Conservation (phyloP, 2,113 vertebrate species). For the Clinocottus analis region DNA sequence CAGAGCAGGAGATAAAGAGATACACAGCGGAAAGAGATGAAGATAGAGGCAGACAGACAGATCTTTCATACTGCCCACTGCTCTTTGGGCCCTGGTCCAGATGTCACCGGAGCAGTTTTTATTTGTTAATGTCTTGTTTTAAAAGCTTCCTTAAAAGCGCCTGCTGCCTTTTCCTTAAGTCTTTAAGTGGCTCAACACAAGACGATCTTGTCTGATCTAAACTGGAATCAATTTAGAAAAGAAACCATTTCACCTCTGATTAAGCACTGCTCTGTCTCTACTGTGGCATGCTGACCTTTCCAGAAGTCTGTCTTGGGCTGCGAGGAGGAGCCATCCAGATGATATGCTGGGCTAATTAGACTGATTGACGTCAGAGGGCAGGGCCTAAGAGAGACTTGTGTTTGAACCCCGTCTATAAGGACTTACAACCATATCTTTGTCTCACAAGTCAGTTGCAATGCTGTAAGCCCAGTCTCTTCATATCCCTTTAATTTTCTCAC, state of each 20-base stretch:
- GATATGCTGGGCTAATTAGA: slow-evolving; percentile 78
- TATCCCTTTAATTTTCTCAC: slow-evolving; percentile 26
- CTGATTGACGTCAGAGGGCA: slow-evolving; percentile 77
- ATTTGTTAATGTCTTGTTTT: slow-evolving; percentile 76
- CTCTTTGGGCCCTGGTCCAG: slow-evolving; percentile 66
- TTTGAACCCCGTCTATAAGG: slow-evolving; percentile 73
- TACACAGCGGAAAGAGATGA: slow-evolving; percentile 39
- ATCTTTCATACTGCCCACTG: slow-evolving; percentile 53
- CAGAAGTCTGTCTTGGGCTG: slow-evolving; percentile 76
- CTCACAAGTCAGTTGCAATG: slow-evolving; percentile 26
- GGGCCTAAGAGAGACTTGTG: slow-evolving; percentile 65
- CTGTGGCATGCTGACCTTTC: slow-evolving; percentile 85
- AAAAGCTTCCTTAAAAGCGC: slow-evolving; percentile 75
- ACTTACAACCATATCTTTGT: slow-evolving; percentile 58
- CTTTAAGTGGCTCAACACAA: slow-evolving; percentile 80
- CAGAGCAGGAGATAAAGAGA: slow-evolving; percentile 53
- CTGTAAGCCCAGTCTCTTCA: slow-evolving; percentile 11
- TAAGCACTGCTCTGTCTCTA: slow-evolving; percentile 78
- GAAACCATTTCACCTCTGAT: slow-evolving; percentile 84
- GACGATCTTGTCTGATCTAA: slow-evolving; percentile 78
- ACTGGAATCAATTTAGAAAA: slow-evolving; percentile 84
- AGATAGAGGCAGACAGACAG: slow-evolving; percentile 51
- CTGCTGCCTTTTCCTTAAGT: slow-evolving; percentile 48
- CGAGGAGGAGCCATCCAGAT: slow-evolving; percentile 62
- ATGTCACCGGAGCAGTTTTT: slow-evolving; percentile 75